Evolutionary conservation across 1,140 invertebrate species (phyloP).

Genomic region (Drosophila melanogaster): Release_6_plus_ISO1_MT NT_037436.4:3013501-3014000

Average conservation of each 20-base stretch:
- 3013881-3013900: conserved; percentile 20
- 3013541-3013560: conserved; percentile 22
- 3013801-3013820: conserved; percentile 24
- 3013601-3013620: not conserved
- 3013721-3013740: not conserved
- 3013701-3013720: not conserved
- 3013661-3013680: too few relatives aligned
- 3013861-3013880: conserved; percentile 1
- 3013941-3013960: not conserved
- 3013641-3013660: too few relatives aligned
- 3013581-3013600: conserved; percentile 6
- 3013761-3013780: not conserved
- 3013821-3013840: conserved; percentile 60
- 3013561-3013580: conserved; percentile 30
- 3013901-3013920: conserved; percentile 21
- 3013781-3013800: conserved; percentile 5
- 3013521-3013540: conserved; percentile 19
- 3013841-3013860: conserved; percentile 33
- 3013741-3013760: not conserved
- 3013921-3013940: conserved; percentile 28
- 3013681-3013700: too few relatives aligned
- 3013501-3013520: conserved; percentile 20
- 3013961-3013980: conserved; percentile 8
- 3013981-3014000: conserved; percentile 34
- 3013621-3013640: not conserved